Percentiles rank a stretch among this genome's conserved stretches.
These are phyloP conservation scores for Pontoporia blainvillei DNA, from an alignment of 2,113 vertebrate species.

Conservation along the genomic window DNA sequence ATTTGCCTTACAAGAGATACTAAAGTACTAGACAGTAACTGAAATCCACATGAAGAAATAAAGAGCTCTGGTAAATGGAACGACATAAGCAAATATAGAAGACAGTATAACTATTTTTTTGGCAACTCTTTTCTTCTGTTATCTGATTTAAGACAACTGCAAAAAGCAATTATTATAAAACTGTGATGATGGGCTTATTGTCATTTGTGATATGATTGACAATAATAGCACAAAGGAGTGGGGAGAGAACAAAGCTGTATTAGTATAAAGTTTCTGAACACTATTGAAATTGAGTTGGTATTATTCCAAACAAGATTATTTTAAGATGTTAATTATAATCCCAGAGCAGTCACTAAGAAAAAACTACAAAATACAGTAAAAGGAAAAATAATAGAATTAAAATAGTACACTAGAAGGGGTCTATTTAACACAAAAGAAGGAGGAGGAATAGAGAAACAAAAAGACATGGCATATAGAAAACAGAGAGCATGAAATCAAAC, in stretches of 20 bases:
- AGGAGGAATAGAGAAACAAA: not conserved
- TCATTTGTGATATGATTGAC: not conserved
- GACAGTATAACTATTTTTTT: too few species aligned
- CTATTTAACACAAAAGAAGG: not conserved
- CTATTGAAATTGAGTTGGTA: not conserved
- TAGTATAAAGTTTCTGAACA: not conserved
- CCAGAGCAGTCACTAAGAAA: not conserved
- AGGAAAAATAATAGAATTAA: not conserved
- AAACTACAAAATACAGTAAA: not conserved
- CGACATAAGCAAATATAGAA: too few species aligned
- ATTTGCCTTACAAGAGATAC: not conserved
- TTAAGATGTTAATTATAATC: not conserved
- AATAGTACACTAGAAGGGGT: not conserved
- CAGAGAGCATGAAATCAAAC: not conserved
- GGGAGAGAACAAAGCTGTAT: not conserved
- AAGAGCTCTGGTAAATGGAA: not conserved
- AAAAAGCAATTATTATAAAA: not conserved
- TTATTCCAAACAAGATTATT: not conserved
- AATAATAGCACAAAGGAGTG: not conserved
- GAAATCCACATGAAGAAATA: not conserved
- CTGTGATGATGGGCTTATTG: not conserved
- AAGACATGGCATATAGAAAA: not conserved
- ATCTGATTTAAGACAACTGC: not conserved
- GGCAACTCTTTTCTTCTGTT: not conserved
- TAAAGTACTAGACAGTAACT: not conserved